Percentiles rank a stretch among this genome's conserved stretches.
Evolutionary conservation across 1,140 invertebrate genomes (phyloP).

Genomic region (Drosophila miranda): DNA sequence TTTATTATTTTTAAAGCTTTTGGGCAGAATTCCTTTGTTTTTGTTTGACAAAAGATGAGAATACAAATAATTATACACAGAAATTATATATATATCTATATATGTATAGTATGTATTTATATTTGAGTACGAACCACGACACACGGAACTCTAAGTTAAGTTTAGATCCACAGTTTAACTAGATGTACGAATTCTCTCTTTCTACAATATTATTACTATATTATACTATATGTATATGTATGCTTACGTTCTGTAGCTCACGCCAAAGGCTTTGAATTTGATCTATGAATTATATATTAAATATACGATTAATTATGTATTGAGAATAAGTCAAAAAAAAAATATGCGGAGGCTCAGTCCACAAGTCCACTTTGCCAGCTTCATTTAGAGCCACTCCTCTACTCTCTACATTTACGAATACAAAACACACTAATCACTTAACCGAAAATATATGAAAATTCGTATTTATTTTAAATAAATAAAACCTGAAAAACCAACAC

Average conservation of each 20-base stretch:
- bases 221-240: slow-evolving; percentile 17
- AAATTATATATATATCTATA: slow-evolving; percentile 39
- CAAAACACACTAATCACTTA: slow-evolving; percentile 25
- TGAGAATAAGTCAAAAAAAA: neutral
- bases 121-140: slow-evolving; percentile 40
- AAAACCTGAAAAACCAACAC: slow-evolving; percentile 64
- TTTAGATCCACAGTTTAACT: slow-evolving; percentile 31
- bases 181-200: slow-evolving; percentile 42
- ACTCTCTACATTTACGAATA: slow-evolving; percentile 25
- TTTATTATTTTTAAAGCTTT: neutral
- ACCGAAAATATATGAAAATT: slow-evolving; percentile 41
- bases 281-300: slow-evolving; percentile 32
- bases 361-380: slow-evolving; percentile 34
- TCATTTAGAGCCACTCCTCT: slow-evolving; percentile 30
- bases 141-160: slow-evolving; percentile 58
- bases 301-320: slow-evolving; percentile 42
- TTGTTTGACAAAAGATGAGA: slow-evolving; percentile 10
- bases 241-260: slow-evolving; percentile 59
- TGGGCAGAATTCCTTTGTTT: neutral
- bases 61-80: slow-evolving; percentile 7
- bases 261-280: slow-evolving; percentile 62
- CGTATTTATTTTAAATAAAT: slow-evolving; percentile 77
- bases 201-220: neutral
- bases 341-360: slow-evolving; percentile 44
- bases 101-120: too few relatives aligned